Conservation (phyloP, 2,888 invertebrate species). For the Chloroclystis v-ata region DNA sequence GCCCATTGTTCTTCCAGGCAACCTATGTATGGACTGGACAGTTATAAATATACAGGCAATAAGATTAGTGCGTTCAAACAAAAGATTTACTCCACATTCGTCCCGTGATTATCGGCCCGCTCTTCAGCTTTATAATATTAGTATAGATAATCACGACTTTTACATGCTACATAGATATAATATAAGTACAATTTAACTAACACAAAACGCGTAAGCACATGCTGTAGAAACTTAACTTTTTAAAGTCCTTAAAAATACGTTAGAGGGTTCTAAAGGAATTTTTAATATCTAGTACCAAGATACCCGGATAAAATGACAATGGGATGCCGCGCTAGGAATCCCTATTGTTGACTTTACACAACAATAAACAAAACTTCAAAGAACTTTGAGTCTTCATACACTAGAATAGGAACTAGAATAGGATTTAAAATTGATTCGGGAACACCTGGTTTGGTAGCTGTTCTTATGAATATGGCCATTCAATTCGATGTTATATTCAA, state of each 20-base stretch:
- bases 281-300: constrained; percentile 49
- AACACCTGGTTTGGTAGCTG: constrained; percentile 11
- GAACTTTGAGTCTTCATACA: constrained; percentile 1
- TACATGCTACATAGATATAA: too few relatives aligned
- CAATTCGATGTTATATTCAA: not conserved
- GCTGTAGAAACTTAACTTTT: constrained; percentile 10
- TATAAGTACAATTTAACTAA: too few relatives aligned
- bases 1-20: too few relatives aligned
- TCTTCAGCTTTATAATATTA: too few relatives aligned
- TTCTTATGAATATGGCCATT: constrained; percentile 6
- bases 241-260: constrained; percentile 33
- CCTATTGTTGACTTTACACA: constrained; percentile 50
- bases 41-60: too few relatives aligned
- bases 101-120: too few relatives aligned
- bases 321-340: constrained; percentile 46
- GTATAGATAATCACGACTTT: too few relatives aligned
- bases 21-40: too few relatives aligned
- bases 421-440: not conserved
- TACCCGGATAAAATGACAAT: constrained; percentile 49
- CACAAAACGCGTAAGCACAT: too few relatives aligned
- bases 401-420: constrained; percentile 6
- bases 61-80: too few relatives aligned
- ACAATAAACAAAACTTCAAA: constrained; percentile 26
- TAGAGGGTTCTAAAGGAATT: constrained; percentile 44
- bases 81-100: too few relatives aligned